These are phyloP conservation scores for Dromaius novaehollandiae DNA, from an alignment of 2,113 vertebrate species.

Conservation along the genomic window DNA sequence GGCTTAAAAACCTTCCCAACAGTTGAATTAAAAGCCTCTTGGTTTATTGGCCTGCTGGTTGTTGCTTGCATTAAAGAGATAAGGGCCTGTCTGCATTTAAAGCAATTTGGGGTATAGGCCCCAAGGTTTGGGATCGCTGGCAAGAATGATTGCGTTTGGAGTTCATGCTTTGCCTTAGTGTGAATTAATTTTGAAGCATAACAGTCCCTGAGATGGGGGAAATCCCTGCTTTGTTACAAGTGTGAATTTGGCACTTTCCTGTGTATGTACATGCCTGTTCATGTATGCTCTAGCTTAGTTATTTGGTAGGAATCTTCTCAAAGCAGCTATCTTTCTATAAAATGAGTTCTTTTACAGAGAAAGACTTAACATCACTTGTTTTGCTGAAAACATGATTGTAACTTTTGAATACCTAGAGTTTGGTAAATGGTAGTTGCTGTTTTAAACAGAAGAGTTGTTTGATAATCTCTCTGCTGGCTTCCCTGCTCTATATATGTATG, in stretches of 20 bases:
- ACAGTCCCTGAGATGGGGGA: neutral
- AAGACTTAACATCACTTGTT: neutral
- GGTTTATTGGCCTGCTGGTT: neutral
- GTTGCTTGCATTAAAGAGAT: neutral
- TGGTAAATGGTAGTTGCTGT: neutral
- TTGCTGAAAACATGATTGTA: fast-evolving
- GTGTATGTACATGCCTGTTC: fast-evolving
- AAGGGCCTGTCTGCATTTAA: fast-evolving
- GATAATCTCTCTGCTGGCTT: neutral
- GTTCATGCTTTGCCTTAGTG: fast-evolving
- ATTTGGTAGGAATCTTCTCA: neutral
- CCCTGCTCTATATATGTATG: fast-evolving
- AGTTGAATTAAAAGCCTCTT: too few relatives aligned
- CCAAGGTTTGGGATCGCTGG: neutral
- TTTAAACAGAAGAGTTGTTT: neutral
- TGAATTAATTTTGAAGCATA: neutral
- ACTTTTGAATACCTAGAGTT: neutral
- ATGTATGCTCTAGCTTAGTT: fast-evolving
- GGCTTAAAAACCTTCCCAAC: neutral
- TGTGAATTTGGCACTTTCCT: neutral
- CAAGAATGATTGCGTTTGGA: neutral
- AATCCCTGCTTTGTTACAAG: neutral
- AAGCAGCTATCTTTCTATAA: fast-evolving
- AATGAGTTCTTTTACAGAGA: neutral
- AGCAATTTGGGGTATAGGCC: fast-evolving